Evolutionary conservation across 2,888 invertebrate species (phyloP).

Genomic region (Xestobium rufovillosum): DNA sequence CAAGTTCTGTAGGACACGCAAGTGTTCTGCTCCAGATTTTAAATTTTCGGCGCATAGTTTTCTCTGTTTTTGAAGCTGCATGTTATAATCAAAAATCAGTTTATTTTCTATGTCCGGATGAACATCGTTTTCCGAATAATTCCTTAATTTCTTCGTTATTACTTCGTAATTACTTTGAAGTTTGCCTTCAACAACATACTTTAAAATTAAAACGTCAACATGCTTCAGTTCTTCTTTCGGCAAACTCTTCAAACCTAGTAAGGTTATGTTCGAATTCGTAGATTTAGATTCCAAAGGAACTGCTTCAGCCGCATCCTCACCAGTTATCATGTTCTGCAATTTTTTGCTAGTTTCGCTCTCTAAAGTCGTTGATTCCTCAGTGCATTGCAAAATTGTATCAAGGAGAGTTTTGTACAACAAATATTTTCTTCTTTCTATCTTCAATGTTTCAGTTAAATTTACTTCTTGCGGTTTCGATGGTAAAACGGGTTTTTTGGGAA

Average conservation of each 20-base stretch:
- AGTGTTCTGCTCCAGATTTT: constrained; percentile 29
- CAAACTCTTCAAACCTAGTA: no score
- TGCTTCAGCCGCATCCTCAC: constrained; percentile 22
- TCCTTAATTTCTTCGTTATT: no score
- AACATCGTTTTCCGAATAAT: no score
- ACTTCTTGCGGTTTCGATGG: constrained; percentile 29
- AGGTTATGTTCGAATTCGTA: constrained; percentile 6
- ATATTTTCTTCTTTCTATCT: constrained; percentile 29
- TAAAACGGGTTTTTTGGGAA: no score
- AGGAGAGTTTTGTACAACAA: constrained; percentile 29
- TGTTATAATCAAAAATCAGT: no score
- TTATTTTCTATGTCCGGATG: no score
- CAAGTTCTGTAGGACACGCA: constrained; percentile 36
- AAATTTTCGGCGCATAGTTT: constrained; percentile 36
- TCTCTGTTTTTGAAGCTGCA: no score
- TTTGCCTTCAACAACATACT: no score
- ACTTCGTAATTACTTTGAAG: no score
- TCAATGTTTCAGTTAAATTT: constrained; percentile 28
- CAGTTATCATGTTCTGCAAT: constrained; percentile 27
- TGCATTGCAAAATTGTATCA: constrained; percentile 28
- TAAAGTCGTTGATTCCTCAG: constrained; percentile 22
- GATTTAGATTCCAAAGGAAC: constrained; percentile 14
- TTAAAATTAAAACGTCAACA: no score
- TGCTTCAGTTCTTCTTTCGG: constrained; percentile 37
- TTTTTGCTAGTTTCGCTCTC: constrained; percentile 27